phyloP scores from a whole-genome alignment of 2,888 invertebrate genomes.

The Lasioglossum zephyrum region DNA sequence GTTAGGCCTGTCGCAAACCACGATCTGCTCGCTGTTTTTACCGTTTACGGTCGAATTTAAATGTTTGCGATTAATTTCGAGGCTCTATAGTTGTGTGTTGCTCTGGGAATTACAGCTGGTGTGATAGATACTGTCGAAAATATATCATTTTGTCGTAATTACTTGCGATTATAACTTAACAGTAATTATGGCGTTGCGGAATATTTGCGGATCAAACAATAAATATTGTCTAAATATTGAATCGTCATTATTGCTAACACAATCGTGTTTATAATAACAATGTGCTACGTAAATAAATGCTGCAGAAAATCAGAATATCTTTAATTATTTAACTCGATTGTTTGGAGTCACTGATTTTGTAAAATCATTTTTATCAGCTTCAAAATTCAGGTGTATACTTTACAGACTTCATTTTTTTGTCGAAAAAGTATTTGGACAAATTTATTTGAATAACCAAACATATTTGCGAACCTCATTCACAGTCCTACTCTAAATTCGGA shows the following conservation, averaged over 20 bases:
- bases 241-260: background rate
- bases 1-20: background rate
- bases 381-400: background rate
- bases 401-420: background rate
- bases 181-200: background rate
- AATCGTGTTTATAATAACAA: background rate
- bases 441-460: background rate
- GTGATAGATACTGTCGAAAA: background rate
- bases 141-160: background rate
- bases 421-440: background rate
- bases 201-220: background rate
- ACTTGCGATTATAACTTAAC: background rate
- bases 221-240: background rate
- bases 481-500: background rate
- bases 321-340: no score
- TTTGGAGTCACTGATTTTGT: no score
- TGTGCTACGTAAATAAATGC: background rate
- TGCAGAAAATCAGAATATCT: background rate
- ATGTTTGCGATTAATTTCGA: background rate
- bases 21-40: background rate
- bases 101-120: background rate
- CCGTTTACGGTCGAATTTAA: background rate
- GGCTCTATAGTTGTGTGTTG: background rate
- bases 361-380: background rate
- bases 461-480: background rate